Evolutionary conservation across 2,888 invertebrate genomes (phyloP), one percentile per base, ranked within the genome.

Genomic region (Busseola fusca): DNA sequence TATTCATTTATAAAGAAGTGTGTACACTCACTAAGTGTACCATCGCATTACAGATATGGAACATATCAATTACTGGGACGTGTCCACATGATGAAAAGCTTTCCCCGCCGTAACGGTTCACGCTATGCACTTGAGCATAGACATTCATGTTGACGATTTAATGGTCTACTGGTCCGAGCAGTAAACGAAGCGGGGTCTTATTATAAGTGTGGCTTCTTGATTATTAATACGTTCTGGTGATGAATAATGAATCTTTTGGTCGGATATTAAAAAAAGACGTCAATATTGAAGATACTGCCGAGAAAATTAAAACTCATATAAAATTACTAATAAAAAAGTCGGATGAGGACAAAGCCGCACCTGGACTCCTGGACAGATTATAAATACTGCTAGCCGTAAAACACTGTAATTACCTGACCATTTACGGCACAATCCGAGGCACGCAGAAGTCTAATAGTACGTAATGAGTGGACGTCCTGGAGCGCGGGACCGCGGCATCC

Each of bases 401-500:
- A 62, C 72, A 74, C 42, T 52, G 81, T 70, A 86, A 86, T 87
- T 86, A 87, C 81, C 66, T 60, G 58, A 62, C 62, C 78, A 72
- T 67, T 82, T 84, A 82, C 64, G 64, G 77, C 77, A 76, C 70
- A 76, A 79, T 84, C 82, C 65, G 78, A 82, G 74, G 73, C 69
- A 82, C 76, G 83, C 77, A 82, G 80, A 76, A 79, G 80, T 78
- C 80, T 89, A 89, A 90, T 88, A 82, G 86, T 83, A 84, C 84
- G 80, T 89, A 91, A 91, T 90, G 86, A 85, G 81, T 82, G 84
- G 85, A 85, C 84, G 84, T 89, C 85, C 87, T 86, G 87, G 82
- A 84, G 84, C 70, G 83, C 87, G 80, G 86, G 87, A 89, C 86
- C 87, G 81, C 80, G 89, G 90, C 89, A 90, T 91, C 90, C 89